Conservation (phyloP, 2,888 invertebrate species). For the Temnothorax unifasciatus region DNA sequence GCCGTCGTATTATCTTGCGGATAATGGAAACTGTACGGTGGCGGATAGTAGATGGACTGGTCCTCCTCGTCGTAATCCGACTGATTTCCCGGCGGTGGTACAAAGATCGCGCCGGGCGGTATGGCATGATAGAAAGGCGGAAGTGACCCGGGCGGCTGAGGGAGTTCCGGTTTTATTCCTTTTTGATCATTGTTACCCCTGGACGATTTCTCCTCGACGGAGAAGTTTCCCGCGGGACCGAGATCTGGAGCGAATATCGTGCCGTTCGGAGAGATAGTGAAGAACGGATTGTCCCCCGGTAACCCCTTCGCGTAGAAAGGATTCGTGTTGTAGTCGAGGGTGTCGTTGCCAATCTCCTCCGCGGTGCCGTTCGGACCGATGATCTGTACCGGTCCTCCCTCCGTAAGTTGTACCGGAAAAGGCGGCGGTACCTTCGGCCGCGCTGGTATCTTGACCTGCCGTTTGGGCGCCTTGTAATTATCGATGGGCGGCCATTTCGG, state of each 20-base stretch:
- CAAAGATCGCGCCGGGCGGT: constrained; percentile 89
- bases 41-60: constrained; percentile 96
- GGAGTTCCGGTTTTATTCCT: constrained; percentile 85
- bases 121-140: constrained; percentile 86
- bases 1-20: constrained; percentile 91
- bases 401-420: constrained; percentile 96
- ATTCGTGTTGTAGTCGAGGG: constrained; percentile 76
- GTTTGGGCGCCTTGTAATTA: constrained; percentile 93
- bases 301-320: constrained; percentile 85
- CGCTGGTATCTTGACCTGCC: constrained; percentile 94
- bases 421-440: constrained; percentile 96
- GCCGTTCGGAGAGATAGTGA: constrained; percentile 87
- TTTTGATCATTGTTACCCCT: constrained; percentile 58
- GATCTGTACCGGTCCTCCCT: constrained; percentile 95
- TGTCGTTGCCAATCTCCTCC: constrained; percentile 87
- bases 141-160: constrained; percentile 85
- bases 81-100: constrained; percentile 88
- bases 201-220: constrained; percentile 84
- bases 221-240: constrained; percentile 86
- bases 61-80: constrained; percentile 95
- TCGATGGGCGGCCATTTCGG: constrained; percentile 93
- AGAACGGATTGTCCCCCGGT: constrained; percentile 87
- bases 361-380: constrained; percentile 93
- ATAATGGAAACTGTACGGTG: constrained; percentile 95
- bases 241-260: constrained; percentile 70